Conservation (phyloP, 2,888 invertebrate species). For the Agapostemon virescens region DNA sequence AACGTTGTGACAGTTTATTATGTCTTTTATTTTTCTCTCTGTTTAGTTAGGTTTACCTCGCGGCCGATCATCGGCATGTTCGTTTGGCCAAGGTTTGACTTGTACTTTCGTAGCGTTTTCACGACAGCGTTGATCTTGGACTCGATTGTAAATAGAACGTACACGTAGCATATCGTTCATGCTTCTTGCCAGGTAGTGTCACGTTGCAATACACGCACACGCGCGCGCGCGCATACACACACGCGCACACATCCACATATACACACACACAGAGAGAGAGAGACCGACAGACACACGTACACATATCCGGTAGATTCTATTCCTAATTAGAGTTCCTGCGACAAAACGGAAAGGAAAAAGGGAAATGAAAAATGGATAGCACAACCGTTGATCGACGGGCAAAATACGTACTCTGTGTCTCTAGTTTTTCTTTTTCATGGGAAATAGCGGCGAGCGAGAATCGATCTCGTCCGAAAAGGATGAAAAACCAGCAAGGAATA, state of each 20-base stretch:
- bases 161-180: conserved; percentile 47
- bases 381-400: conserved; percentile 42
- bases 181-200: conserved; percentile 63
- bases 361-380: conserved; percentile 24
- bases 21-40: background rate
- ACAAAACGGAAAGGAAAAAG: conserved; percentile 15
- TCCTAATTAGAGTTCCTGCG: conserved; percentile 69
- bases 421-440: background rate
- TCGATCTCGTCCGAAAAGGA: background rate
- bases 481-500: background rate
- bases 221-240: no score
- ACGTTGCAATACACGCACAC: conserved; percentile 57
- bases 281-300: no score
- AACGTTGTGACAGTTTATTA: conserved; percentile 63
- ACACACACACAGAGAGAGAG: background rate
- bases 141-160: conserved; percentile 58
- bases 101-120: conserved; percentile 34
- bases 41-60: conserved; percentile 58
- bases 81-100: conserved; percentile 49
- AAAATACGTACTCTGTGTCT: conserved; percentile 13
- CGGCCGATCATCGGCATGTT: conserved; percentile 39
- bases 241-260: background rate
- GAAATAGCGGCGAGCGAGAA: background rate
- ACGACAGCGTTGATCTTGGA: conserved; percentile 30
- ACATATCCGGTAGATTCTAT: conserved; percentile 66